Conservation (phyloP, 30 jellyfish, hydroid and myxozoan genomes). For the Hydractinia echinata region DNA sequence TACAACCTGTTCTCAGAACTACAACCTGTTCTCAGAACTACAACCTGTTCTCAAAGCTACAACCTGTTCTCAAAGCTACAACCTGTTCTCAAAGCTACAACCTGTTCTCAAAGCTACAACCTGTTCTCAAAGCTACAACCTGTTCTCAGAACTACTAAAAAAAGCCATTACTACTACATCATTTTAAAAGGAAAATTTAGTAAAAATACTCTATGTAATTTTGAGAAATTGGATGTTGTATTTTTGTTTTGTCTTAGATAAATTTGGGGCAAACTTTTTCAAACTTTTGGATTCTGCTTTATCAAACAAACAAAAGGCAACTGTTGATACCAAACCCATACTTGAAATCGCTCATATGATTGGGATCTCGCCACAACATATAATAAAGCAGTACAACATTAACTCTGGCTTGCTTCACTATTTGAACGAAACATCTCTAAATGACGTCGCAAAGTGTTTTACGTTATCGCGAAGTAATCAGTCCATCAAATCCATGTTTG, state of each 20-base stretch:
- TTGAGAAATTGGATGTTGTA: too few relatives aligned
- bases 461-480: neutral
- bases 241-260: neutral
- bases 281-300: neutral
- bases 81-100: too few relatives aligned
- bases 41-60: too few relatives aligned
- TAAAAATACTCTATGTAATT: too few relatives aligned
- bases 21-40: too few relatives aligned
- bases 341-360: neutral
- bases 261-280: neutral
- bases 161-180: too few relatives aligned
- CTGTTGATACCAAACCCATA: neutral
- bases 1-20: too few relatives aligned
- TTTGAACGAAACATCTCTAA: neutral
- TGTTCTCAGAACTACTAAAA: too few relatives aligned
- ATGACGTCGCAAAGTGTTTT: neutral
- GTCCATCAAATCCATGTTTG: neutral
- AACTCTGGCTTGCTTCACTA: neutral
- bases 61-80: too few relatives aligned
- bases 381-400: neutral
- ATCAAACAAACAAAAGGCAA: neutral
- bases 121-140: too few relatives aligned
- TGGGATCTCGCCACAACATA: neutral
- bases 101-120: too few relatives aligned
- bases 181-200: too few relatives aligned